Base-by-base conservation (phyloP, 1,140 invertebrate genomes). In the Ceratina calcarata region DNA sequence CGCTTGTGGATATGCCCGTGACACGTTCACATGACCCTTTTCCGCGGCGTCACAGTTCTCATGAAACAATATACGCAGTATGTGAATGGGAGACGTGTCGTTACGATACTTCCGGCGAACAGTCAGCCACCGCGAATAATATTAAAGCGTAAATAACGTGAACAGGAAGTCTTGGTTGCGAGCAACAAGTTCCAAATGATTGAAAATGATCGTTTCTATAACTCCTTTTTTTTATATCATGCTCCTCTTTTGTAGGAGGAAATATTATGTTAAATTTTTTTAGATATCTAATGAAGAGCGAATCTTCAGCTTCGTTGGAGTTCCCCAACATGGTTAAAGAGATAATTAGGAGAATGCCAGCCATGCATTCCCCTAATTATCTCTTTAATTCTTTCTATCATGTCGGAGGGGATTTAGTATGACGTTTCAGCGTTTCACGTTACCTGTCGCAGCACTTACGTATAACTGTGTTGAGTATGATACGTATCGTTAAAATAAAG, bases 1-100 rank as follows among this genome's bases (percentile, higher is more conserved):
- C 10, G 8, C 37, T 45, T 45, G 37, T 45, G 37, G 37, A 45
- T 45, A 88, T 90, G 89, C 89, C 90, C 90, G 87, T 91, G 91
- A 91, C 90, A 91, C 86, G 89, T 91, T 92, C 91, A 90, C 90
- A 91, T 91, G 91, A 91, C 90, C 91, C 91, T 91, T 92, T 92
- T 92, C 90, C 90, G 86, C 88, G 89, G 84, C 90, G 90, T 91
- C 89, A 92, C 91, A 91, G 88, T 92, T 92, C 91, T 91, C 91
- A 91, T 91, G 91, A 91, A 91, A 91, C 89, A 89, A 85, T 89
- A 91, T 87, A 91, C 89, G 84, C 37, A 87, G 87, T 84, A 81
- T 89, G 87, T 86, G 90, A 91, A 91, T 90, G 91, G 86, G 89
- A 91, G 86, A 92, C 88, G 88, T 90, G 90, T 91, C 90, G 89